These are phyloP conservation scores for Pyrrhosoma nymphula DNA, from an alignment of 2,888 invertebrate genomes.

Conservation along the genomic window DNA sequence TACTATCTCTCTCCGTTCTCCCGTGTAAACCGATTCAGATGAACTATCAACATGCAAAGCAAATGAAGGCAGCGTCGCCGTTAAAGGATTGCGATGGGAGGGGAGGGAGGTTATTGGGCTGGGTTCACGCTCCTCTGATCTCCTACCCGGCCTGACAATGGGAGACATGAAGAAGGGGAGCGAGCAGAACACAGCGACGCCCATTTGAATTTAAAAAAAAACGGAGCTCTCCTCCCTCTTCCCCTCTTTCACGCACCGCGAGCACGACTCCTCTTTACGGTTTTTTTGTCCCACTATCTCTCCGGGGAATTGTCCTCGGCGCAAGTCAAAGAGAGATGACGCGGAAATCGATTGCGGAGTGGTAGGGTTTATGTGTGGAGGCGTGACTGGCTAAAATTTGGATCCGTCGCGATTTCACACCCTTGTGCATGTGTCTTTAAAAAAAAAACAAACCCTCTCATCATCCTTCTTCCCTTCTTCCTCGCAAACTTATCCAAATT, in stretches of 20 bases:
- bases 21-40: constrained; percentile 11
- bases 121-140: constrained; percentile 35
- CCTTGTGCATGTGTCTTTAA: background rate
- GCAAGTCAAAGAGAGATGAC: background rate
- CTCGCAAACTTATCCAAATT: background rate
- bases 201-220: background rate
- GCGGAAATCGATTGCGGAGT: constrained; percentile 41
- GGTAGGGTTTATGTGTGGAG: background rate
- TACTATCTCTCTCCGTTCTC: background rate
- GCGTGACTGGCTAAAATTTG: constrained; percentile 49
- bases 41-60: constrained; percentile 44
- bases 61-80: constrained; percentile 2
- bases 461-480: too few relatives aligned
- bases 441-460: background rate
- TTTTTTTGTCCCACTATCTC: background rate
- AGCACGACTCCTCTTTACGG: background rate
- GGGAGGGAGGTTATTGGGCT: background rate
- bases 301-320: background rate
- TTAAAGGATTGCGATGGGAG: background rate
- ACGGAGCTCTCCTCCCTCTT: background rate
- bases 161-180: background rate
- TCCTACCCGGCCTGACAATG: constrained; percentile 5
- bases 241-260: constrained; percentile 36
- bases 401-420: constrained; percentile 60
- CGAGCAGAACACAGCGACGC: background rate